phyloP scores from a whole-genome alignment of 2,113 vertebrate species.

The Vireo altiloquus region DNA sequence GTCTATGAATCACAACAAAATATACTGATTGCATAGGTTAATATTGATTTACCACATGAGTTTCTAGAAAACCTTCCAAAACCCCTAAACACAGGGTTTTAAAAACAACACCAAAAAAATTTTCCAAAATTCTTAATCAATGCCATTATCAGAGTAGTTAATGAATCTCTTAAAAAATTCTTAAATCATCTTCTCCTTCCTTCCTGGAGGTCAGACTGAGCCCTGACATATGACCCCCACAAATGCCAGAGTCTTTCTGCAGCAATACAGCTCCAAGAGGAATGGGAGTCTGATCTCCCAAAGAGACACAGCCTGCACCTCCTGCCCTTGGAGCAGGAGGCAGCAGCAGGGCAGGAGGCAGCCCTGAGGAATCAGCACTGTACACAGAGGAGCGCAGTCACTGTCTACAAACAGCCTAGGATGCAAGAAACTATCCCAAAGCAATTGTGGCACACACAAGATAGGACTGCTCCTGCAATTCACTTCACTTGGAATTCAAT shows the following conservation, averaged over 20 bases:
- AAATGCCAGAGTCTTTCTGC: not conserved
- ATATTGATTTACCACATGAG: not conserved
- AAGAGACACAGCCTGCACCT: not conserved
- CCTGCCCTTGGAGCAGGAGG: not conserved
- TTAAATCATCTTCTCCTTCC: not conserved
- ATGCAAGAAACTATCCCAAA: not conserved
- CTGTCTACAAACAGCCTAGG: not conserved
- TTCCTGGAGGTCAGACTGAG: not conserved
- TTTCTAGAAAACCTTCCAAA: conserved; percentile 16
- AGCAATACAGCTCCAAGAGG: not conserved
- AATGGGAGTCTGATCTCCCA: not conserved
- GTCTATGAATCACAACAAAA: not conserved
- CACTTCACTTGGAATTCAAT: not conserved
- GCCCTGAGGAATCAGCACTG: not conserved
- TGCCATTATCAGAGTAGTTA: not conserved
- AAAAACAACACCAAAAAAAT: not conserved
- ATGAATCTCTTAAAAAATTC: not conserved
- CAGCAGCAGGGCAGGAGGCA: not conserved
- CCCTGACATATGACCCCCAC: not conserved
- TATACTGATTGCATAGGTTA: not conserved
- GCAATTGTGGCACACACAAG: not conserved
- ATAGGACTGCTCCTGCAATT: not conserved
- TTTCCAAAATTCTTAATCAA: not conserved
- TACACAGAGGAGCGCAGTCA: accelerated
- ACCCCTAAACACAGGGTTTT: not conserved